Conservation (phyloP, 2,113 vertebrate species). For the Campylomormyrus numenius region DNA sequence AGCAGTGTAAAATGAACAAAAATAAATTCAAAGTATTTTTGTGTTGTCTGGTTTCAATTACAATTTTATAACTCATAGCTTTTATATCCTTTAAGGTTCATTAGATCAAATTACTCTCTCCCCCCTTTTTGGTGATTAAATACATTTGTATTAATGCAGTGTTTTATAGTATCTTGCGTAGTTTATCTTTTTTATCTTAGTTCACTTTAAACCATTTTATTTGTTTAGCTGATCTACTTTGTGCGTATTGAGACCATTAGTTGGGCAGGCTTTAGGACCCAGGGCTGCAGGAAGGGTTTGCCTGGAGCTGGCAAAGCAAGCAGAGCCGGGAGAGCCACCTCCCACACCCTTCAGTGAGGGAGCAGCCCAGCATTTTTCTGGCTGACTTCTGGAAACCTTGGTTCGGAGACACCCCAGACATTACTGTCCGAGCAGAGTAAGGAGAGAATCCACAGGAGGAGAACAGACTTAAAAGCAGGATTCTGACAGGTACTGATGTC, state of each 20-base stretch:
- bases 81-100: not conserved
- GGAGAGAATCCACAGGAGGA: conserved; percentile 21
- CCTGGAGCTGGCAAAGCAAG: conserved; percentile 21
- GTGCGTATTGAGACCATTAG: not conserved
- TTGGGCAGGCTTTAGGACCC: conserved; percentile 54
- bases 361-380: conserved; percentile 55
- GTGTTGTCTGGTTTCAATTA: not conserved
- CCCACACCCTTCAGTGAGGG: conserved; percentile 54
- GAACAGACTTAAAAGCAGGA: not conserved
- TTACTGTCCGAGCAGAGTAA: not conserved
- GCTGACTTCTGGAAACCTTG: not conserved
- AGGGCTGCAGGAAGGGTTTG: conserved; percentile 29
- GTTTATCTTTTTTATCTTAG: not conserved
- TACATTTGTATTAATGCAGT: not conserved
- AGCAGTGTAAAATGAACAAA: not conserved
- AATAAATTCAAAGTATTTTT: not conserved
- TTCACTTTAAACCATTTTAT: not conserved
- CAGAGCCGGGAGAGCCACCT: not conserved
- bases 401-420: not conserved
- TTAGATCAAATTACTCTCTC: not conserved
- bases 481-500: not conserved
- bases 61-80: not conserved
- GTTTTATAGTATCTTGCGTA: not conserved
- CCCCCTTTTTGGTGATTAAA: not conserved
- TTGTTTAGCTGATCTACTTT: not conserved